Base-by-base conservation (phyloP, 2,113 vertebrate genomes). In the Eolophus roseicapilla region DNA sequence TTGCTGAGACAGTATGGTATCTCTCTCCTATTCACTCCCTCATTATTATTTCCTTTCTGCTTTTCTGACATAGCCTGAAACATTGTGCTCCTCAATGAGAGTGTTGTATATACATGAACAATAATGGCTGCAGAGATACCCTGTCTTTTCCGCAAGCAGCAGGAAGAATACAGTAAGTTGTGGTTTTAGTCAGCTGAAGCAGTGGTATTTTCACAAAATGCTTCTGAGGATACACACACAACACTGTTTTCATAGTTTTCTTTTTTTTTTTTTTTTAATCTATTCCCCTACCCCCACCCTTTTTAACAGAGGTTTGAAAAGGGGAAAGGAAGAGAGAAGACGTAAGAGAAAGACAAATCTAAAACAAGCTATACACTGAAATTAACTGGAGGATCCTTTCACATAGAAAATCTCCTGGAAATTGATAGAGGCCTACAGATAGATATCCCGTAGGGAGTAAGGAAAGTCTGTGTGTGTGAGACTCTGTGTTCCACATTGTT, bases 321-420 rank as follows among this genome's bases (percentile, higher is more conserved):
- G 82, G 53, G 62, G 68, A 69, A 84, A 78, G 88, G 85, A 87
- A 92, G 77, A 91, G 81, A 73, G 74, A 86, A 93, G 83, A 82
- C 7, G 17, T 75, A 92, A 88, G 86, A 93, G 92, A 93, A 92
- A 96, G 92, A 94, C 64, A 97, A 96, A 92, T 92, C 88, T 92
- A 88, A 95, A 93, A 25, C 78, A 87, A 92, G 91, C 89, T 78
- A 89, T 33, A 83, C 85, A 82, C 85, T 53, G 84, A 96, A 95
- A 95, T 96, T 96, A 95, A 95, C 90, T 92, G 82, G 89, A 93
- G 93, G 95, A 95, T 96, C 83, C 69, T 97, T 96, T 96, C 94
- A 96, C 75, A 84, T 21, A 91, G 95, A 96, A 92, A 95, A 93
- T 92, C 97, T 95, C 90, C 93, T 80, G 95, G 90, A 97, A 96